Evolutionary conservation across 1,140 invertebrate species (phyloP).

Genomic region (Hylaeus anthracinus): DNA sequence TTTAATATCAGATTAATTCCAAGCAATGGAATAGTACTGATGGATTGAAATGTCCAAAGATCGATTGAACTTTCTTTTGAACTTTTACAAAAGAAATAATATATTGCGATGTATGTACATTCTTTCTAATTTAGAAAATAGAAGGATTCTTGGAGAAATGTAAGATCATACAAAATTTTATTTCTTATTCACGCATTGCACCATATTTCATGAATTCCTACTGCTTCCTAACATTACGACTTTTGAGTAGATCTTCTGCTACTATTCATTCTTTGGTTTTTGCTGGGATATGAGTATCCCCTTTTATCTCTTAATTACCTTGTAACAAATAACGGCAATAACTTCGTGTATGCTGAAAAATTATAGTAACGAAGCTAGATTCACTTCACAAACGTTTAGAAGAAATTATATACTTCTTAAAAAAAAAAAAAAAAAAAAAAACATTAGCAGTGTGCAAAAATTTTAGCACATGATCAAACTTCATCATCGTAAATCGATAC

Average conservation of each 20-base stretch:
- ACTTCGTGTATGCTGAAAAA: neutral
- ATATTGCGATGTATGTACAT: constrained; percentile 32
- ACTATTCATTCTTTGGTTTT: constrained; percentile 70
- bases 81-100: constrained; percentile 31
- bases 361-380: neutral
- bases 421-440: neutral
- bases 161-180: constrained; percentile 53
- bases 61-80: constrained; percentile 4
- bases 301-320: constrained; percentile 16
- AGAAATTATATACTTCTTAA: neutral
- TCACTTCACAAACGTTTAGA: neutral
- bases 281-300: constrained; percentile 20
- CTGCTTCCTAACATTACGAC: constrained; percentile 33
- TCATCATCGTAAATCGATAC: neutral
- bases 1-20: constrained; percentile 10
- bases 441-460: constrained; percentile 7
- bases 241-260: constrained; percentile 24
- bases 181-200: constrained; percentile 19
- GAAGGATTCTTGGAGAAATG: constrained; percentile 57
- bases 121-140: constrained; percentile 41
- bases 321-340: constrained; percentile 8
- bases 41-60: constrained; percentile 1
- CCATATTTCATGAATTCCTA: constrained; percentile 35
- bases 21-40: constrained; percentile 21
- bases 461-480: constrained; percentile 5